Base-by-base conservation (phyloP, 2,888 invertebrate genomes). In the Eucera pruinosa region DNA sequence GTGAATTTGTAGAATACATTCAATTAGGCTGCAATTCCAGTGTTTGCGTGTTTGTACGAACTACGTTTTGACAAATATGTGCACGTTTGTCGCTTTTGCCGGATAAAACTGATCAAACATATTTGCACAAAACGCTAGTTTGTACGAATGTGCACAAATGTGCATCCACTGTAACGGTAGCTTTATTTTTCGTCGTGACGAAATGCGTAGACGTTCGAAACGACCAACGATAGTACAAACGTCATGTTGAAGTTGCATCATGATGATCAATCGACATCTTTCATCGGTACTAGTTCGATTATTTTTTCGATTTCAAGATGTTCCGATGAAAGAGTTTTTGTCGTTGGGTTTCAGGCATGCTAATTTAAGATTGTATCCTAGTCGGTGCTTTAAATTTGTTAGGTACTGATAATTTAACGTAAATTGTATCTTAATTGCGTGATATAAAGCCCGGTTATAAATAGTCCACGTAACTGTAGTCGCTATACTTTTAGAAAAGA, bases 71-170 rank as follows among this genome's bases (percentile, higher is more conserved):
- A n/a, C n/a, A n/a, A n/a, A n/a, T n/a, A n/a, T n/a, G n/a, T n/a
- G n/a, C n/a, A n/a, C n/a, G n/a, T n/a, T n/a, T n/a, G n/a, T n/a
- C n/a, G n/a, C n/a, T n/a, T n/a, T n/a, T n/a, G n/a, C n/a, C n/a
- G n/a, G n/a, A n/a, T n/a, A n/a, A n/a, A n/a, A n/a, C n/a, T n/a
- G n/a, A n/a, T n/a, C n/a, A n/a, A n/a, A n/a, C n/a, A n/a, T n/a
- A n/a, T n/a, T n/a, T n/a, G n/a, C n/a, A n/a, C n/a, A n/a, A n/a
- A n/a, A n/a, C n/a, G n/a, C n/a, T n/a, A n/a, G n/a, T n/a, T n/a
- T n/a, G n/a, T n/a, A n/a, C n/a, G 66, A 43, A 69, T 50, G 76
- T 75, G 25, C 69, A 54, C 57, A 9, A 11, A 27, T 48, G 9
- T 73, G 18, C 7, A 25, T 23, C 2, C 11, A 23, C 54, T 11